phyloP scores from a whole-genome alignment of 2,888 invertebrate genomes.

The Leucophenga montana region DNA sequence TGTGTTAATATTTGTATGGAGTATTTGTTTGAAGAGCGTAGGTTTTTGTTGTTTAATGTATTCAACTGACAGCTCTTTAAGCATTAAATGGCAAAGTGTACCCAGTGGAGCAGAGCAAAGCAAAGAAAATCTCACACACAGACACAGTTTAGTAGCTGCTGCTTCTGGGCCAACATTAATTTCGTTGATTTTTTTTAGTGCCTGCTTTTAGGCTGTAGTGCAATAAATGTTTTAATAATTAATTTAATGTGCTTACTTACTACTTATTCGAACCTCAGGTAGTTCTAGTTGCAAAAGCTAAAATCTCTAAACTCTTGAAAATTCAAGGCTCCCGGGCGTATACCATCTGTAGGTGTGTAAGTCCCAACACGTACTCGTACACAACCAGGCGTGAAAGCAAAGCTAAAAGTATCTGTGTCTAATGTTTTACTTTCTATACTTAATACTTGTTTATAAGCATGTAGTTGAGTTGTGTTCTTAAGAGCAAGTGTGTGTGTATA shows the following conservation, averaged over 20 bases:
- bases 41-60: too few relatives aligned
- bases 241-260: conserved; percentile 6
- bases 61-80: too few relatives aligned
- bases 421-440: too few relatives aligned
- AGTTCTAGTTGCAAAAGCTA: conserved; percentile 6
- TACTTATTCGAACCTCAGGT: not conserved
- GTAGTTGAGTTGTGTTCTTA: not conserved
- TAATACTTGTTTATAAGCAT: not conserved
- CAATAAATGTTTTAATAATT: conserved; percentile 21
- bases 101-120: conserved; percentile 1
- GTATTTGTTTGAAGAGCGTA: too few relatives aligned
- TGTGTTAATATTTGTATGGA: conserved; percentile 2
- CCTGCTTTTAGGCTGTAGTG: conserved; percentile 5
- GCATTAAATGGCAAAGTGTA: not conserved
- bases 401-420: not conserved
- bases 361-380: not conserved
- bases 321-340: conserved; percentile 9
- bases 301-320: not conserved
- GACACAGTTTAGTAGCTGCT: too few relatives aligned
- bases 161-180: not conserved
- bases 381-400: conserved; percentile 1
- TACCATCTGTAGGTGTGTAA: not conserved
- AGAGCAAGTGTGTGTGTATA: not conserved
- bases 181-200: not conserved
- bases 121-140: not conserved